Evolutionary conservation across 1,140 invertebrate species (phyloP).

Genomic region (Pseudomyrmex gracilis): DNA sequence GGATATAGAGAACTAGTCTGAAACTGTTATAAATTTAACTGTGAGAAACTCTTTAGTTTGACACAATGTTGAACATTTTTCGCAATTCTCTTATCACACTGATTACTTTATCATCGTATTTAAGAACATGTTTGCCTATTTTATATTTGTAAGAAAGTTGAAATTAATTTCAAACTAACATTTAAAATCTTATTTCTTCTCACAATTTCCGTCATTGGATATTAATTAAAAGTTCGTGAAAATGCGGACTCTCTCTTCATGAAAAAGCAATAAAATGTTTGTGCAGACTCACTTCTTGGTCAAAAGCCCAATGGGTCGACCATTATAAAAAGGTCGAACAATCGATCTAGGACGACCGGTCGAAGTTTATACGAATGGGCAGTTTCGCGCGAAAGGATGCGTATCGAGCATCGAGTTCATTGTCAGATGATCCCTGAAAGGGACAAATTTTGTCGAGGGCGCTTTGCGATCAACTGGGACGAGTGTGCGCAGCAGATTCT

Average conservation of each 20-base stretch:
- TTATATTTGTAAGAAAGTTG: not conserved
- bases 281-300: not conserved
- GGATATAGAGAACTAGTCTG: no score
- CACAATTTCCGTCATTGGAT: not conserved
- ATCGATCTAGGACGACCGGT: not conserved
- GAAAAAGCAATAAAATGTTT: not conserved
- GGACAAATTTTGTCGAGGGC: slow-evolving; percentile 64
- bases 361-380: slow-evolving; percentile 10
- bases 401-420: not conserved
- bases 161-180: not conserved
- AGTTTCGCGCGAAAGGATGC: not conserved
- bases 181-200: not conserved
- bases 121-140: not conserved
- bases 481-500: slow-evolving; percentile 58
- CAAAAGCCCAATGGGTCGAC: not conserved
- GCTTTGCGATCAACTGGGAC: slow-evolving; percentile 59
- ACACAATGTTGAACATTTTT: no score
- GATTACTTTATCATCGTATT: not conserved
- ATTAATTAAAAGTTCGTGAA: not conserved
- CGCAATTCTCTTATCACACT: not conserved
- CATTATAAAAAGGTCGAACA: not conserved
- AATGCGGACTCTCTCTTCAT: not conserved
- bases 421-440: slow-evolving; percentile 61
- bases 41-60: no score
- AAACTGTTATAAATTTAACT: not conserved